Evolutionary conservation across 2,113 vertebrate species (phyloP).

Genomic region (Vidua chalybeata): DNA sequence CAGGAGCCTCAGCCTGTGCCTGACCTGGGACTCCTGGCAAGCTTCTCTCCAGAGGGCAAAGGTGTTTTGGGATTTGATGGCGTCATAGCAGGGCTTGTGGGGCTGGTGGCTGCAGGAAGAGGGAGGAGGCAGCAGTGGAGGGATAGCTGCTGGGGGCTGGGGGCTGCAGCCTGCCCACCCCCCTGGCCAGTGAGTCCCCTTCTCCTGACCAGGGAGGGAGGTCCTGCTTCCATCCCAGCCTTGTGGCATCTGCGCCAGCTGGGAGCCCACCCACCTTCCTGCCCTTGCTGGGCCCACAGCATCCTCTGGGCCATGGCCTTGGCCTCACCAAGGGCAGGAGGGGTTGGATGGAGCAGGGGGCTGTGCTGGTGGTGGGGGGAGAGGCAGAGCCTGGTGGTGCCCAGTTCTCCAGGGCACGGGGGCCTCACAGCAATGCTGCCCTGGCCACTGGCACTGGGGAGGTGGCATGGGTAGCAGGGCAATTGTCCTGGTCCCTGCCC

Average conservation of each 20-base stretch:
- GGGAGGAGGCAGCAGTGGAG: neutral
- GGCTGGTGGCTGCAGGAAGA: rapidly evolving
- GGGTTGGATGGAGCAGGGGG: rapidly evolving
- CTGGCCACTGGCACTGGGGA: rapidly evolving
- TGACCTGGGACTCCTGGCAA: neutral
- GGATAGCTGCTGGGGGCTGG: neutral
- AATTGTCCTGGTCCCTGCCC: neutral
- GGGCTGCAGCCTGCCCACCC: neutral
- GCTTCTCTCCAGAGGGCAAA: neutral
- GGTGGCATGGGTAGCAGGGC: rapidly evolving
- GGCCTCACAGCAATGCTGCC: rapidly evolving
- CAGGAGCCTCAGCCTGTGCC: neutral
- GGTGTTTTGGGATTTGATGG: neutral
- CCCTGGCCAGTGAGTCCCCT: rapidly evolving
- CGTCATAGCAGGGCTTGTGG: rapidly evolving
- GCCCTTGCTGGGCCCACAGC: neutral
- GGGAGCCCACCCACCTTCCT: neutral
- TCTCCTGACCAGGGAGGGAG: neutral
- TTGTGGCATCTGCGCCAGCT: rapidly evolving
- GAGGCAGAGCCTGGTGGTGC: neutral
- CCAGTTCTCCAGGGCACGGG: rapidly evolving
- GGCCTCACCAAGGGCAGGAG: neutral
- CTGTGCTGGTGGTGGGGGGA: neutral
- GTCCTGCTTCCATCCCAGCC: neutral
- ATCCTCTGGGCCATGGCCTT: neutral